phyloP scores from a whole-genome alignment of 2,113 vertebrate species.

The Neotragus pygmaeus region DNA sequence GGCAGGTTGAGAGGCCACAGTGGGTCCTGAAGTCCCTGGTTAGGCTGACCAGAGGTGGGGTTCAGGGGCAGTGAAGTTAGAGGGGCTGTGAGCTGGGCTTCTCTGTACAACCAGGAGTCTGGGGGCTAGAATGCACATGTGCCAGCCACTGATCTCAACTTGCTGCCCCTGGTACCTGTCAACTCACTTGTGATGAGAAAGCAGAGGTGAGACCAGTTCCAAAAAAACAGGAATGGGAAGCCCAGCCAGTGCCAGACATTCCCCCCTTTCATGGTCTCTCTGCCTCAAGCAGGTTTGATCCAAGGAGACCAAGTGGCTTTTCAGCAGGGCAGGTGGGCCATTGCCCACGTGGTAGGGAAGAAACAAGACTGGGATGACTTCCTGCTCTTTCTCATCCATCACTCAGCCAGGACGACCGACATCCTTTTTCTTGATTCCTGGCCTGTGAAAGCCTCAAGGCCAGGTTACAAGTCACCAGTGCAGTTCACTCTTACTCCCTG shows the following conservation, averaged over 20 bases:
- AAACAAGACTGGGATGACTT: neutral
- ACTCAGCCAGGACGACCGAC: rapidly evolving
- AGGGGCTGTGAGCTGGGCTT: neutral
- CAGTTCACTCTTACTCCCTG: neutral
- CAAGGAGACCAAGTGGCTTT: neutral
- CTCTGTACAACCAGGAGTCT: neutral
- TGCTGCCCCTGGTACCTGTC: neutral
- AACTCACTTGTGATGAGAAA: neutral
- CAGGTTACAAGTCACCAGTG: neutral
- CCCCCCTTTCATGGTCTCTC: neutral
- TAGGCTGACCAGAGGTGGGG: neutral
- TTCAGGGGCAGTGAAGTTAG: neutral
- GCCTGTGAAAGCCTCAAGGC: neutral
- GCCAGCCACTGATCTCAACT: neutral
- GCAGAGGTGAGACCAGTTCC: neutral
- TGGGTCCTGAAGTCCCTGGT: neutral
- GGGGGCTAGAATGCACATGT: rapidly evolving
- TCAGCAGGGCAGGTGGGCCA: too few relatives aligned
- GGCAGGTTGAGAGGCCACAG: neutral
- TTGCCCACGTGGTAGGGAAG: neutral
- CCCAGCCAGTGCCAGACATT: rapidly evolving
- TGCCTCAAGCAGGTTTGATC: neutral
- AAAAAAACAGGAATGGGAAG: neutral
- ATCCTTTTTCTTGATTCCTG: neutral
- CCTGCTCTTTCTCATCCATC: neutral